Evolutionary conservation across 2,888 invertebrate genomes (phyloP).

Genomic region (Nymphalis polychloros): DNA sequence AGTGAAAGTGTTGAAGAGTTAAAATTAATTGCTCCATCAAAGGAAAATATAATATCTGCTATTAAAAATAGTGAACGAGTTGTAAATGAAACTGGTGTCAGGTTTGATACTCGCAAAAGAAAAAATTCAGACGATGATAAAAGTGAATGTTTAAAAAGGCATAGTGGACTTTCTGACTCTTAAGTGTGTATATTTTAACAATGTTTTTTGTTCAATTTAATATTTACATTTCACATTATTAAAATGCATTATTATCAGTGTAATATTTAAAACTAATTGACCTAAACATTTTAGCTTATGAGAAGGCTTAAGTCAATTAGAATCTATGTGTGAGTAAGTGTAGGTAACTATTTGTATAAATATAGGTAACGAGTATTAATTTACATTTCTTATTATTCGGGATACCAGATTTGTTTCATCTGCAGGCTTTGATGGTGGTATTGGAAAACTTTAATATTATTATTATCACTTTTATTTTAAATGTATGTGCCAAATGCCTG

Average conservation of each 20-base stretch:
- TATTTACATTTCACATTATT: background rate
- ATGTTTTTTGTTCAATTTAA: conserved; percentile 10
- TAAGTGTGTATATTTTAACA: conserved; percentile 12
- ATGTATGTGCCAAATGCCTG: conserved; percentile 34
- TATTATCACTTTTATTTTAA: background rate
- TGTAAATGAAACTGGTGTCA: conserved; percentile 70
- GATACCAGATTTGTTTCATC: background rate
- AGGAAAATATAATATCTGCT: conserved; percentile 74
- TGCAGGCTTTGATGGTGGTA: background rate
- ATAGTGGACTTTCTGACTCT: conserved; percentile 47
- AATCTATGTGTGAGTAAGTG: background rate
- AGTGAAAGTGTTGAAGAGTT: conserved; percentile 65
- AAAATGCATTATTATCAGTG: background rate
- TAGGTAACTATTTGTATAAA: background rate
- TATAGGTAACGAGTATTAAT: background rate
- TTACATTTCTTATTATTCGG: background rate
- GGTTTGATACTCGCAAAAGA: conserved; percentile 71
- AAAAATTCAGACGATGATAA: conserved; percentile 62
- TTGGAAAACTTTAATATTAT: background rate
- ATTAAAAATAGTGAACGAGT: conserved; percentile 75
- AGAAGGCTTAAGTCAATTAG: conserved; percentile 15
- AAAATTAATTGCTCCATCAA: conserved; percentile 70
- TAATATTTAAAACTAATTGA: conserved; percentile 2
- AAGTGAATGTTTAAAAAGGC: conserved; percentile 63
- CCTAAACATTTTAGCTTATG: background rate